phyloP scores from a whole-genome alignment of 2,888 invertebrate genomes.

The Temnothorax ravouxi region DNA sequence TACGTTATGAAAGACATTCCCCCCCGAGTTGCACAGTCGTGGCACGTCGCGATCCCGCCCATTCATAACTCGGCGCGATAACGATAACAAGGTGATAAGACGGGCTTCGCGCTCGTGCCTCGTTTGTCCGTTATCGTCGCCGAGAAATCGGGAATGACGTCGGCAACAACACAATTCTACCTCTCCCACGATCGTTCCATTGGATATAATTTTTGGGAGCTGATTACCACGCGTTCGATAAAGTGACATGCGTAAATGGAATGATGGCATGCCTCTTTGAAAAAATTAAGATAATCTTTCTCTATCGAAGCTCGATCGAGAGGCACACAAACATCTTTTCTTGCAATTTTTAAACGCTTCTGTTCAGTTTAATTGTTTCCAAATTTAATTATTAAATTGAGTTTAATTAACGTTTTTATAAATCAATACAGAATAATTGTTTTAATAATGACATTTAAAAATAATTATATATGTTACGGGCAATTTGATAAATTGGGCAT shows the following conservation, averaged over 20 bases:
- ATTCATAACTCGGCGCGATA: slow-evolving; percentile 78
- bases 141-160: slow-evolving; percentile 31
- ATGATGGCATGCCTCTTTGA: too few species aligned
- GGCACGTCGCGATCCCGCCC: slow-evolving; percentile 66
- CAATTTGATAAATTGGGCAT: too few species aligned
- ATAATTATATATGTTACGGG: too few species aligned
- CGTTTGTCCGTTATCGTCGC: slow-evolving; percentile 56
- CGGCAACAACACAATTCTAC: not conserved
- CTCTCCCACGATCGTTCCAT: slow-evolving; percentile 14
- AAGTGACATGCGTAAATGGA: not conserved
- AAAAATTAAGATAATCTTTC: not conserved
- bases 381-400: not conserved
- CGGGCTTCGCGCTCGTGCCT: slow-evolving; percentile 55
- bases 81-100: slow-evolving; percentile 71
- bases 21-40: slow-evolving; percentile 23
- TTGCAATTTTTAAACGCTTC: not conserved
- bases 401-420: not conserved
- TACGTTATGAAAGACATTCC: slow-evolving; percentile 38
- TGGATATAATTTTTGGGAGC: not conserved
- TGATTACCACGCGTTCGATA: not conserved
- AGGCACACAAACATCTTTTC: not conserved
- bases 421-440: not conserved
- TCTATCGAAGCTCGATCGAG: not conserved
- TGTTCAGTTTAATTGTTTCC: not conserved
- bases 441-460: not conserved